phyloP scores from a whole-genome alignment of 2,797 vertebrate genomes.

The Acanthornis magna region DNA sequence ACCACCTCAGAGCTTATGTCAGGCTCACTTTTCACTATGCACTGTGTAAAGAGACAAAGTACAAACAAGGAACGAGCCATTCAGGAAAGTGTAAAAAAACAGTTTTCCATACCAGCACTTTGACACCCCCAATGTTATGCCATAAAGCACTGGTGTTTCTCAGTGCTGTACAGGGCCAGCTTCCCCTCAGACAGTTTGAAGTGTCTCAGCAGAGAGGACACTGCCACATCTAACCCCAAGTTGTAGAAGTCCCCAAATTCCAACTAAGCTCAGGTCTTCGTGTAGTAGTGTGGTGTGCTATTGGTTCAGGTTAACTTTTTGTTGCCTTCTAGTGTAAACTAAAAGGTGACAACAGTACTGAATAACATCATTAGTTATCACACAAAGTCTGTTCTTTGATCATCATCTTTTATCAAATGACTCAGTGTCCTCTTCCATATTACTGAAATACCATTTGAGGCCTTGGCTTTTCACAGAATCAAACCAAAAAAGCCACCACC shows the following conservation, averaged over 20 bases:
- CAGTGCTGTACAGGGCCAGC: not conserved
- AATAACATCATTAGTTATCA: not conserved
- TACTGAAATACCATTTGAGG: not conserved
- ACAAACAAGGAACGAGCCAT: conserved; percentile 30
- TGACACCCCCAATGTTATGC: not conserved
- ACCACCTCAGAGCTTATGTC: conserved; percentile 24
- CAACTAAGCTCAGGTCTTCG: not conserved
- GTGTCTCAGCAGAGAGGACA: not conserved
- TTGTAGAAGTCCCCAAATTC: not conserved
- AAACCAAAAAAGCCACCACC: not conserved
- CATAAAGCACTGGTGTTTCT: conserved; percentile 3
- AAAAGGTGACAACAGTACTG: not conserved
- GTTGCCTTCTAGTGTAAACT: not conserved
- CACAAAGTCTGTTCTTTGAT: not conserved
- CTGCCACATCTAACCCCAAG: not conserved
- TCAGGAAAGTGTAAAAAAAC: conserved; percentile 24
- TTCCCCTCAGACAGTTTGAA: not conserved
- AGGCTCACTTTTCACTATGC: conserved; percentile 20
- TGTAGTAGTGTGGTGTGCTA: not conserved
- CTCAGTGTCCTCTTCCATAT: not conserved
- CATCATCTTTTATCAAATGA: not conserved
- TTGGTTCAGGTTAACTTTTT: not conserved
- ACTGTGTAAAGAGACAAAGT: conserved; percentile 22
- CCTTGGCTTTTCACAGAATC: not conserved
- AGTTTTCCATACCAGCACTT: conserved; percentile 23